Base-by-base conservation (phyloP, 2,888 invertebrate genomes). In the Stegophylla sp. region DNA sequence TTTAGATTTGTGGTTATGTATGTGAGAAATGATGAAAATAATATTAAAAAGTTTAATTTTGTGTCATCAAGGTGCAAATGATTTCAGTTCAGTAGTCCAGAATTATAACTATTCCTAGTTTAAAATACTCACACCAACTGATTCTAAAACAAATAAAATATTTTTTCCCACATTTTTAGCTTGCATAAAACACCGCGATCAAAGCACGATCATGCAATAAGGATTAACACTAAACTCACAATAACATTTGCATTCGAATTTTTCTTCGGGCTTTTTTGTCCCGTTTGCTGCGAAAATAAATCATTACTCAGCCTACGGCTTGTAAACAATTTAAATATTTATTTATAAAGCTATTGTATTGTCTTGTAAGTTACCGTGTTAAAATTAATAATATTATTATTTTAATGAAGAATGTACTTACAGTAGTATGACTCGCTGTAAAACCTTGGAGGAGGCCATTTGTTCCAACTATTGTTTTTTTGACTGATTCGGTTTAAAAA, bases 371-470 rank as follows among this genome's bases (percentile, higher is more conserved):
- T 53, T 3, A 56, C 41, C 15, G 23, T 43, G 23, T 23, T 9
- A 3, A 15, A 17, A 59, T 23, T 34, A 48, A 20, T 20, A 51
- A 45, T 3, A 45, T 20, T 12, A 45, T 1, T 64, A 9, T 34
- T 69, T 59, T 28, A 34, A 26, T 53, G 1, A 66, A 17, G 3
- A 10, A 28, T 45, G 15, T 88, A 88, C 89, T 89, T 87, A 88
- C 90, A 91, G 87, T 89, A 90, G 86, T 90, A 90, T 84, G 88
- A 87, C 85, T 89, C 88, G 87, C 88, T 89, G 86, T 89, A 89
- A 85, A 87, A 87, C 85, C 87, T 87, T n/a, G 72, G 77, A n/a
- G 81, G 81, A 10, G 81, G 67, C 69, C 71, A 81, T 53, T 81
- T 82, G 20, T 72, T 66, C 81, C 73, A 81, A 51, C n/a, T 82